Evolutionary conservation across 2,888 invertebrate genomes (phyloP), one percentile per base, ranked within the genome.

Genomic region (Laothoe populi): DNA sequence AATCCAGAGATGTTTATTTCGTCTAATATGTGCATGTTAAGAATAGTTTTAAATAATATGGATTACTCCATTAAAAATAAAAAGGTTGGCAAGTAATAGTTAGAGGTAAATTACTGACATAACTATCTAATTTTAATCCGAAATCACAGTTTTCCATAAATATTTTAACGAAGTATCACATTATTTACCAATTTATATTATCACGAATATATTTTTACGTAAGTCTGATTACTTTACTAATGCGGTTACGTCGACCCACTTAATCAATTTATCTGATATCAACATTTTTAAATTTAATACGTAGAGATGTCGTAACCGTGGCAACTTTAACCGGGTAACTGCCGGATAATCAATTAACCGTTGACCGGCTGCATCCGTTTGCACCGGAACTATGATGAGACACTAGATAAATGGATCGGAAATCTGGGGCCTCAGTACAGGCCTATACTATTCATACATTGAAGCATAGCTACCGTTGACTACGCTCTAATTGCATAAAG

Each of bases 331-430:
- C 58, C 40, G 35, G 48, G 38, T 59, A 58, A 58, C 46, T 58
- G 46, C 62, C 62, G 62, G 88, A 87, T 90, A 87, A 90, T 90
- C 88, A 90, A 92, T 91, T 90, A 89, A 84, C 86, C 82, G 86
- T 77, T 87, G 89, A 87, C 88, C 87, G 89, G 83, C 76, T 86
- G 86, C 88, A 86, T 87, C 87, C 90, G 86, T 84, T 76, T 88
- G 87, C 86, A 84, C 67, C 83, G 84, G 86, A 87, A 84, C 83
- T 83, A 83, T 85, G 87, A 88, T 82, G 86, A 83, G 82, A 79
- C 83, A 78, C 75, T 77, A 80, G 84, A 86, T 87, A 87, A 89
- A 90, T 87, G 81, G 74, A 79, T 78, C 81, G 86, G 86, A 85
- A 85, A 79, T 80, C 82, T 83, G 75, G 71, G 44, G 23, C 45